These are phyloP conservation scores for Typhlomys cinereus DNA, from an alignment of 2,113 vertebrate species.

Conservation along the genomic window DNA sequence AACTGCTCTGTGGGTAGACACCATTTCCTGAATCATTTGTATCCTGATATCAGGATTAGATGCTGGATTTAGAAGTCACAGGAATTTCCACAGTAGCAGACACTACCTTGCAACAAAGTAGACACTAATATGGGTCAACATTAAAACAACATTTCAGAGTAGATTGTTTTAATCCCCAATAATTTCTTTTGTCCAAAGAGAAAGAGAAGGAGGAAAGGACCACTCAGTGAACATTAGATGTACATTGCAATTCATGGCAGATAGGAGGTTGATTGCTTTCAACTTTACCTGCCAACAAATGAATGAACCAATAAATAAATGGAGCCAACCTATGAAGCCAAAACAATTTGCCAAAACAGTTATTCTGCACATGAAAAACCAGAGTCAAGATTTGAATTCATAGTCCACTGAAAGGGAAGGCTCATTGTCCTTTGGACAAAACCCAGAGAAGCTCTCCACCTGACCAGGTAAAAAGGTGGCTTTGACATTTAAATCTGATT, in stretches of 20 bases:
- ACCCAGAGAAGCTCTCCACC: background rate
- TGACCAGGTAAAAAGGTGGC: background rate
- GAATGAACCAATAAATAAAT: fast-evolving
- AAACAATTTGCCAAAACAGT: fast-evolving
- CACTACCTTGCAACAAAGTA: background rate
- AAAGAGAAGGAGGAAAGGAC: background rate
- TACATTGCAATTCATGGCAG: fast-evolving
- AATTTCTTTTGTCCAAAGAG: background rate
- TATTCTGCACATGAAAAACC: too few relatives aligned
- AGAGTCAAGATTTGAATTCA: background rate
- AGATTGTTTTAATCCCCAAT: background rate
- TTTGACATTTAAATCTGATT: background rate
- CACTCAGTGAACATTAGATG: too few relatives aligned
- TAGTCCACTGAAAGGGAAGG: fast-evolving
- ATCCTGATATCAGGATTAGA: background rate
- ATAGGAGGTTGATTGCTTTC: background rate
- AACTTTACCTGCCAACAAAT: background rate
- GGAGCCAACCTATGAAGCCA: background rate
- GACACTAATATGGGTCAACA: background rate
- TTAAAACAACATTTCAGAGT: fast-evolving
- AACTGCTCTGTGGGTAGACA: background rate
- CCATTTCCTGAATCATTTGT: background rate
- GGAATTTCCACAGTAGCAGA: background rate
- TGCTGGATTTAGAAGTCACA: background rate
- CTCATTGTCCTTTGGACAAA: background rate